Evolutionary conservation across 2,113 vertebrate species (phyloP), one percentile per base, ranked within the genome.

Genomic region (Anseranas semipalmata): DNA sequence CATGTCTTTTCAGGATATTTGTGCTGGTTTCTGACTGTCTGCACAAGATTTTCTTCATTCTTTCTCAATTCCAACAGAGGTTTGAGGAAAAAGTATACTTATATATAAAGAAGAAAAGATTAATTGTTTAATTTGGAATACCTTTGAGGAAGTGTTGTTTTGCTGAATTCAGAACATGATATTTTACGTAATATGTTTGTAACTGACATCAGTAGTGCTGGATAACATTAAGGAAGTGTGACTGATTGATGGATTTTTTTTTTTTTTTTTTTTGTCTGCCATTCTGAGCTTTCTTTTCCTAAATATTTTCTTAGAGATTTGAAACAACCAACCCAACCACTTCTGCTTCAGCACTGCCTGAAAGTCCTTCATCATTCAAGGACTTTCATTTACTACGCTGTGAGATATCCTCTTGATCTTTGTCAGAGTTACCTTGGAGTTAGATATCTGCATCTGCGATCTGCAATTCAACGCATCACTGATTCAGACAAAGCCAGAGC

Each of bases 381-480:
- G 39, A 21, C 28, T 4, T 37, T 32, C 0, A 1, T 46, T 65
- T 19, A 30, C 45, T 15, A 45, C 7, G 3, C 12, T 41, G 6
- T 86, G 67, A 32, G 7, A 21, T 32, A 7, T 53, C 8, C 8
- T 39, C 41, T 22, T 60, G 27, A 37, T 48, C 39, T 65, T 58
- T 46, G 8, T 32, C 7, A 48, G 13, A 30, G 33, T 82, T 76
- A 8, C 30, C 14, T 53, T 39, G 43, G 12, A 50, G 52, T 5
- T 48, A 33, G 7, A 7, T 73, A 17, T 7, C 28, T 75, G 25
- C 24, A 15, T 6, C 17, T n/a, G 16, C 28, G 52, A 76, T 28
- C 24, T 82, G 35, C 41, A 37, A 18, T 27, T 24, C 30, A 56
- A 45, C 13, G 5, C 30, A 19, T 35, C 63, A 22, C 12, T 52